Base-by-base conservation (phyloP, 1,140 invertebrate species). In the Drosophila ficusphila region DNA sequence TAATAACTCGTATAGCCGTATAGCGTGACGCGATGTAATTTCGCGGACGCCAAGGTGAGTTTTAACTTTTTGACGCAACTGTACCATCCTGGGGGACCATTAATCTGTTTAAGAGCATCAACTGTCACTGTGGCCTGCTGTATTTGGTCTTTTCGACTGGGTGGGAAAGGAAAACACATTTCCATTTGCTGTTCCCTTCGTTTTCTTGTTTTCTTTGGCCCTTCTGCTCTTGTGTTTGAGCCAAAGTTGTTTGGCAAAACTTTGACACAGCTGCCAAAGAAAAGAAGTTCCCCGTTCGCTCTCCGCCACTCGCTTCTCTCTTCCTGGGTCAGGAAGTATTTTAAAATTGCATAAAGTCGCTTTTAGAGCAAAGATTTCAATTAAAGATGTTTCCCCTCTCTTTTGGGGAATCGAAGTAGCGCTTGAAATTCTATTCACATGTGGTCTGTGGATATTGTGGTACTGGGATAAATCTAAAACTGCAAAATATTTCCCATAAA, bases 271-370 rank as follows among this genome's bases (percentile, higher is more conserved):
- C 54, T 57, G 56, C 38, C 51, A 64, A 64, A 74, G 68, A 31
- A 14, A 23, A 2, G 23, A 27, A 38, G 31, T 31, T 33, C 36
- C n/a, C 31, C 31, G 1, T 16, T 31, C 6, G 9, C 39, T n/a
- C 23, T 2, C 6, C 21, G 14, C 7, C 23, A 29, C 46, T 23
- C 1, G 39, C n/a, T 33, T 25, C 34, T 33, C 36, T 25, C 39
- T 64, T 64, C 60, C 60, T 57, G 39, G 58, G 77, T 64, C 73
- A 73, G 78, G 68, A 81, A 77, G 78, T 83, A 82, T 74, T 79
- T 71, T 61, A 38, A 78, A 82, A 82, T 83, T 83, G 79, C 79
- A 82, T 83, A 74, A 83, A 82, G 79, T 83, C 78, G 42, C 69
- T 76, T 68, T 76, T 49, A 52, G 31, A 72, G 76, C 72, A 78